Conservation (phyloP, 2,888 invertebrate species). For the Nomada ruficornis region DNA sequence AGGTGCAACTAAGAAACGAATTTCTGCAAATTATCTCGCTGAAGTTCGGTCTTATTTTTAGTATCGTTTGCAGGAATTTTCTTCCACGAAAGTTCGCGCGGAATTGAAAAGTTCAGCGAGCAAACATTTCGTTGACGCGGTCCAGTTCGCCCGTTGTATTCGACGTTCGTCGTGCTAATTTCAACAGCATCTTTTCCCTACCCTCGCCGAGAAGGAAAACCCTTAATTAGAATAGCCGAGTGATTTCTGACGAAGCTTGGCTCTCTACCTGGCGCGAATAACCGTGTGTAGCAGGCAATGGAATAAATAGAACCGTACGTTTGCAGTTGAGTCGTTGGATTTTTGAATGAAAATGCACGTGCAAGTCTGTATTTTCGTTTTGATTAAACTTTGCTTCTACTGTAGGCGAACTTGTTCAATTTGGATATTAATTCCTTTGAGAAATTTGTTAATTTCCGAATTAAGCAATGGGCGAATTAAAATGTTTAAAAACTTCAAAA, state of each 20-base stretch:
- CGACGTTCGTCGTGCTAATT: conserved; percentile 65
- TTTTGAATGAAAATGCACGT: not conserved
- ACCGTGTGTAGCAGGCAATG: not conserved
- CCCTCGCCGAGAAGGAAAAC: conserved; percentile 24
- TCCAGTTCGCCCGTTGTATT: conserved; percentile 71
- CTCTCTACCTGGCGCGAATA: conserved; percentile 22
- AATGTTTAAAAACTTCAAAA: not conserved
- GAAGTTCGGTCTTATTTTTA: not conserved
- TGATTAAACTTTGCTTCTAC: no score
- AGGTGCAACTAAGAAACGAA: not conserved
- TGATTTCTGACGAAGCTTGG: conserved; percentile 24
- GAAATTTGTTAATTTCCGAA: no score
- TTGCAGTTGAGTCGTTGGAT: not conserved
- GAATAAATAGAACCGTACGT: not conserved
- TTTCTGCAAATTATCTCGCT: not conserved
- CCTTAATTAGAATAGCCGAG: conserved; percentile 53
- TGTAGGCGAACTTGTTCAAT: not conserved
- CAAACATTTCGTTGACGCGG: conserved; percentile 69
- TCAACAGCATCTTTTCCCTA: conserved; percentile 56
- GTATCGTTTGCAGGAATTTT: not conserved
- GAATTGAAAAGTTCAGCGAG: conserved; percentile 42
- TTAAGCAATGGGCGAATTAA: not conserved
- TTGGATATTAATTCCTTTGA: not conserved
- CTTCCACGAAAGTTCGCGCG: conserved; percentile 69
- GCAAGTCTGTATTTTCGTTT: no score